phyloP scores from a whole-genome alignment of 2,888 invertebrate genomes.

The Criorhina ranunculi region DNA sequence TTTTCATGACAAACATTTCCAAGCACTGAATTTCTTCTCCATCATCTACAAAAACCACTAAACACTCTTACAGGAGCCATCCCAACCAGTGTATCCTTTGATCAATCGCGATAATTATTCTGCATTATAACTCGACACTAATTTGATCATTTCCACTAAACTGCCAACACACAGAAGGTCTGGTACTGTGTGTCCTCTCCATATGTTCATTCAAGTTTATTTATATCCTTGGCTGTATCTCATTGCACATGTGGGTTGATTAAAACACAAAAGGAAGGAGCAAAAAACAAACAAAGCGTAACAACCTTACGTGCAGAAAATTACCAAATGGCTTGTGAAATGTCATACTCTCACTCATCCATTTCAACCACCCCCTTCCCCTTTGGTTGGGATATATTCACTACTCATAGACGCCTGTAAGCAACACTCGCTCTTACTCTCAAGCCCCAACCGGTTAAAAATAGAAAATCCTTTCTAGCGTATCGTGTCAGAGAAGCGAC shows the following conservation, averaged over 20 bases:
- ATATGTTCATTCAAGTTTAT: constrained; percentile 51
- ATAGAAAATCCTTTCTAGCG: constrained; percentile 63
- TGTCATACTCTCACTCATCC: constrained; percentile 68
- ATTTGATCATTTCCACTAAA: constrained; percentile 69
- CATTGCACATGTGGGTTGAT: constrained; percentile 71
- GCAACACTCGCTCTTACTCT: constrained; percentile 21
- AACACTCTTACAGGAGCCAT: not conserved
- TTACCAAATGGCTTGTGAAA: constrained; percentile 75
- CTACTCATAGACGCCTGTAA: constrained; percentile 25
- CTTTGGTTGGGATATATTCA: not conserved
- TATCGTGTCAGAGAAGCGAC: constrained; percentile 52
- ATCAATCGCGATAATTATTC: constrained; percentile 55
- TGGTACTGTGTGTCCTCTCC: constrained; percentile 8
- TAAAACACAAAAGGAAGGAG: constrained; percentile 43
- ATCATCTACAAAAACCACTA: not conserved
- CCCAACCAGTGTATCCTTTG: constrained; percentile 12
- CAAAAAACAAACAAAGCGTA: constrained; percentile 56
- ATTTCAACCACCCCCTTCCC: not conserved
- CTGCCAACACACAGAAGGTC: constrained; percentile 13
- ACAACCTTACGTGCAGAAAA: constrained; percentile 74
- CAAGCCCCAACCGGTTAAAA: constrained; percentile 40
- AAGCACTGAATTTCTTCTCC: not conserved
- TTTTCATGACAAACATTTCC: not conserved
- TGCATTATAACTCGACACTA: constrained; percentile 42
- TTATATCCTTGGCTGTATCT: constrained; percentile 63